Base-by-base conservation (phyloP, 2,888 invertebrate genomes). In the Scaptomyza caliginosa region DNA sequence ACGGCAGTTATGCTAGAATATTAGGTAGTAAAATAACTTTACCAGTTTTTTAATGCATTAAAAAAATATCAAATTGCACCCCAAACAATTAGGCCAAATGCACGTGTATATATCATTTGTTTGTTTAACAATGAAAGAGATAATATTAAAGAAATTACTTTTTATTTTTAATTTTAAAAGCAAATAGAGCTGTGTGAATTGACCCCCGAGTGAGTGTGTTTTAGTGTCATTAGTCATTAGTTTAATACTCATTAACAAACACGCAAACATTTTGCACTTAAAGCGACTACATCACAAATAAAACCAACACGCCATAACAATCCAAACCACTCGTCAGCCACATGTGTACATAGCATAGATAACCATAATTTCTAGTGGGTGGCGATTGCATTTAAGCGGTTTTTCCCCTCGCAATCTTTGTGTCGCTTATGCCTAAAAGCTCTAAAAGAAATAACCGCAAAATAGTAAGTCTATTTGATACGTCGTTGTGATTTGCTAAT, bases 191-290 rank as follows among this genome's bases (percentile, higher is more conserved):
- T 43, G 48, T 38, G 30, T 50, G 49, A 55, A 24, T 19, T 7
- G 13, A 40, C 19, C 4, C 4, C 13, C 11, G 10, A 23, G 7
- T 19, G 38, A 13, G 13, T 65, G 51, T 34, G 34, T 46, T 64
- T 69, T 43, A 57, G 64, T 69, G 52, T 56, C 72, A 66, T 66
- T 66, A 71, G 52, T 56, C 72, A 66, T 66, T 66, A 71, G 56
- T 52, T 46, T 42, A 52, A 60, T 69, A 58, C 57, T 51, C 62
- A 68, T 65, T 69, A 50, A 55, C 50, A 57, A 42, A 45, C 56
- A 55, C 45, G 58, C 72, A 74, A 66, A 49, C 57, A 70, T 51
- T 52, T 59, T 21, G 62, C 51, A 52, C 58, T 62, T 55, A 40
- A 55, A 45, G 40, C 17, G 34, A 32, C 10, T 32, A 24, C 16